Evolutionary conservation across 1,140 invertebrate species (phyloP).

Genomic region (Stegodyphus mimosarum): DNA sequence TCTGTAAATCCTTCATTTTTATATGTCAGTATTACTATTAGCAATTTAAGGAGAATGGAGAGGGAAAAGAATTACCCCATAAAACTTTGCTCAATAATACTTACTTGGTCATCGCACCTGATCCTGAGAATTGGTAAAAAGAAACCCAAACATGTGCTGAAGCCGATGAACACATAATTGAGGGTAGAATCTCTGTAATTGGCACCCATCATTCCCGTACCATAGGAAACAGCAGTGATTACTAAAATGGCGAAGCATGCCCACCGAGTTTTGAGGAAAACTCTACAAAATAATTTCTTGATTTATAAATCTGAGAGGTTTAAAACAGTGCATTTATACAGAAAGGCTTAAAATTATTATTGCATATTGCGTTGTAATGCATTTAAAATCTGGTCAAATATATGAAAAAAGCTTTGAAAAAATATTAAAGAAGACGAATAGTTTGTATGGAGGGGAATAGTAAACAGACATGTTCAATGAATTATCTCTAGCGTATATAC

Average conservation of each 20-base stretch:
- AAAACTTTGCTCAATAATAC: background rate
- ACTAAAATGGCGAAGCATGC: constrained; percentile 6
- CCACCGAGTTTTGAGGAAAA: constrained; percentile 26
- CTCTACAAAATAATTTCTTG: background rate
- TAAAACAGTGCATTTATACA: too few relatives aligned
- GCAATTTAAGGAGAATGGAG: too few relatives aligned
- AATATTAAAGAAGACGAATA: too few relatives aligned
- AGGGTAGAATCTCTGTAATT: constrained; percentile 15
- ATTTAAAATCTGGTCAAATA: too few relatives aligned
- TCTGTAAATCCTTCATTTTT: too few relatives aligned
- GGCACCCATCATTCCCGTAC: constrained; percentile 23
- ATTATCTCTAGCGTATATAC: background rate
- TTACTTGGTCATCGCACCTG: constrained; percentile 38
- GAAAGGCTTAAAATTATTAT: too few relatives aligned
- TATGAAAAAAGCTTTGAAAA: too few relatives aligned
- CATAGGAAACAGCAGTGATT: constrained; percentile 7
- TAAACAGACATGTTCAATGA: too few relatives aligned
- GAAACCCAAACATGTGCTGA: constrained; percentile 11
- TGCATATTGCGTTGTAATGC: too few relatives aligned
- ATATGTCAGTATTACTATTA: too few relatives aligned
- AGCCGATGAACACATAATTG: constrained; percentile 32
- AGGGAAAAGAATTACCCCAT: background rate
- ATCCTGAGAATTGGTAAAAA: constrained; percentile 22
- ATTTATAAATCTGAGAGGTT: too few relatives aligned
- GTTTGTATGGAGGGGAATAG: too few relatives aligned